A percentile compares a stretch with the other conserved stretches of the same genome.
These are phyloP conservation scores for Capreolus pygargus DNA, from an alignment of 2,113 vertebrate genomes.

Conservation along the genomic window DNA sequence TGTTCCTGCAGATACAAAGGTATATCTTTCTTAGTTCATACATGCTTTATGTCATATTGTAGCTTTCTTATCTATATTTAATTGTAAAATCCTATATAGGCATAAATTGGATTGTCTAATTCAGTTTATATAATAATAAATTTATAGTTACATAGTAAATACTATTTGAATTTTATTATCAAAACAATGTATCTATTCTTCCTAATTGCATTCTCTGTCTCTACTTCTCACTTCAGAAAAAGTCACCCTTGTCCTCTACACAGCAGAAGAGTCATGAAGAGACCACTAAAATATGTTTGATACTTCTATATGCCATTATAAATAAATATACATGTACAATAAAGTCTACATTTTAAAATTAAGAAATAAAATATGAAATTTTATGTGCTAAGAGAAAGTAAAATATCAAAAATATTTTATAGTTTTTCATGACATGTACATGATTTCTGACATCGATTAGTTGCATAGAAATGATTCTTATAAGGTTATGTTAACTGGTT, in stretches of 20 bases:
- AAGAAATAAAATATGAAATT: background rate
- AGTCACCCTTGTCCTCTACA: background rate
- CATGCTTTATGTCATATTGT: background rate
- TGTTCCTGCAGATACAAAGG: background rate
- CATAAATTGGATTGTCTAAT: background rate
- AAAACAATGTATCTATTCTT: background rate
- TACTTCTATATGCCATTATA: background rate
- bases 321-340: background rate
- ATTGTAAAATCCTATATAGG: background rate
- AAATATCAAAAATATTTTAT: background rate
- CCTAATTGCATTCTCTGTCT: background rate
- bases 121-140: background rate
- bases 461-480: background rate
- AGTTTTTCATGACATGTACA: background rate
- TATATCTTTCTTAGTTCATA: background rate
- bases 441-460: background rate
- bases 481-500: background rate
- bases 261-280: background rate
- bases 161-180: background rate
- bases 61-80: background rate
- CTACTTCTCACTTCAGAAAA: background rate
- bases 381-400: background rate
- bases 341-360: background rate
- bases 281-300: background rate
- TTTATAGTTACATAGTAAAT: background rate